Conservation (phyloP, 2,888 invertebrate species). For the Trichogramma dendrolimi region DNA sequence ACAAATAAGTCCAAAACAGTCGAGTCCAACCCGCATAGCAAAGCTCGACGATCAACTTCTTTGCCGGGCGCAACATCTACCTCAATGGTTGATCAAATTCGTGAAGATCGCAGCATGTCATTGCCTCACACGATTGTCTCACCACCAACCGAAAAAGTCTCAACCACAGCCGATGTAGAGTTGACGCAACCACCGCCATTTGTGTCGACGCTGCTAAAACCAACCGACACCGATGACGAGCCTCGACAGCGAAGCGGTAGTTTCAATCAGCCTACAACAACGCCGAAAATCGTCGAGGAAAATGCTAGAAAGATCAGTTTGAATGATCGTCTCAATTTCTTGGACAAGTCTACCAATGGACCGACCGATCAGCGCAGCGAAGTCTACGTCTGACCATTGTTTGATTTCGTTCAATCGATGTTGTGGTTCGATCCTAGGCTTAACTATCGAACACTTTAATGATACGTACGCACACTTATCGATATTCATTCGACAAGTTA, state of each 20-base stretch:
- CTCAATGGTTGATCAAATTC: slow-evolving; percentile 19
- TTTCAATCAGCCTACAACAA: slow-evolving; percentile 35
- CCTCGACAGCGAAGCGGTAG: slow-evolving; percentile 41
- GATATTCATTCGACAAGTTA: too few species aligned
- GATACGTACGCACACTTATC: too few species aligned
- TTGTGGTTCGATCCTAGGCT: too few species aligned
- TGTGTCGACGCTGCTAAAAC: too few species aligned
- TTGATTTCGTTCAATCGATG: not conserved
- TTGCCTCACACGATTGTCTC: slow-evolving; percentile 40
- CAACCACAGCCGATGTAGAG: too few species aligned
- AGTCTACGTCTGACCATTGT: slow-evolving; percentile 55
- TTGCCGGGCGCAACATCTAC: slow-evolving; percentile 45
- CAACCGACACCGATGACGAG: slow-evolving; percentile 18
- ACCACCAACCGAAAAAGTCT: too few species aligned
- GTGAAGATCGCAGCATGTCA: slow-evolving; percentile 45
- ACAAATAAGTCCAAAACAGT: too few species aligned
- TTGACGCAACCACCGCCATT: too few species aligned
- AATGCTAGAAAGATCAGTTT: slow-evolving; percentile 53
- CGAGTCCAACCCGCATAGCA: not conserved
- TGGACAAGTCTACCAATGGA: slow-evolving; percentile 22
- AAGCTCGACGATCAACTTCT: slow-evolving; percentile 36
- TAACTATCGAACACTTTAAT: too few species aligned
- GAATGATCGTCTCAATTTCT: slow-evolving; percentile 8
- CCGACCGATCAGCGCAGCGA: slow-evolving; percentile 54
- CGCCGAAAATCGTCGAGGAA: slow-evolving; percentile 32